Percentiles rank a stretch among this genome's conserved stretches.
These are phyloP conservation scores for Exephanes ischioxanthus DNA, from an alignment of 2,888 invertebrate genomes.

Conservation along the genomic window DNA sequence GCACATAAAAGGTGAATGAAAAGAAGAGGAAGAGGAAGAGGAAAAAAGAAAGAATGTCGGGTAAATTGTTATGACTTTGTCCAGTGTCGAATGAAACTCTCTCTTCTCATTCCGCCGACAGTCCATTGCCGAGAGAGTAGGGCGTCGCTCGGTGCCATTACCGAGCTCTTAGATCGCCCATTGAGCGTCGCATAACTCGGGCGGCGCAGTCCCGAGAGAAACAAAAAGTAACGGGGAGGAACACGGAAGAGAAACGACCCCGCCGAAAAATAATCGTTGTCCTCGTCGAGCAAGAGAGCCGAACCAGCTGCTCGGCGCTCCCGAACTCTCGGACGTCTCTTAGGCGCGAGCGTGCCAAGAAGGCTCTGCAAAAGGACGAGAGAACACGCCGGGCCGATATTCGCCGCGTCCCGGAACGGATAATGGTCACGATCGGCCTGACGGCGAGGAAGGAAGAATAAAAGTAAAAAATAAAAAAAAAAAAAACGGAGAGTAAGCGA, in stretches of 20 bases:
- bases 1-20: constrained; percentile 36
- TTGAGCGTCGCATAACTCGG: constrained; percentile 13
- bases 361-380: background rate
- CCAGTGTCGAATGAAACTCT: constrained; percentile 7
- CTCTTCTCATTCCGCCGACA: constrained; percentile 15
- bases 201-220: background rate
- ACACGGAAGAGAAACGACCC: constrained; percentile 59
- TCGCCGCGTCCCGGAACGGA: constrained; percentile 56
- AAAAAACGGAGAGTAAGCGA: constrained; percentile 48
- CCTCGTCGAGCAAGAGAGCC: background rate
- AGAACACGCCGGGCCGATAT: constrained; percentile 38
- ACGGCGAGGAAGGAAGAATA: background rate
- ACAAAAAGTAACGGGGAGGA: background rate
- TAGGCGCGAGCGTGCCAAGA: constrained; percentile 23
- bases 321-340: background rate
- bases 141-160: constrained; percentile 32
- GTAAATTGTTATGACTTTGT: constrained; percentile 46
- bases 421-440: constrained; percentile 64
- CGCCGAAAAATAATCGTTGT: constrained; percentile 64
- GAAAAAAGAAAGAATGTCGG: background rate
- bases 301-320: constrained; percentile 33
- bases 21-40: background rate
- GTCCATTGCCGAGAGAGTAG: constrained; percentile 25
- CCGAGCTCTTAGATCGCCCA: constrained; percentile 42
- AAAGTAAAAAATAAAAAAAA: constrained; percentile 10